Evolutionary conservation across 2,113 vertebrate species (phyloP).

Genomic region (Eurypyga helias): DNA sequence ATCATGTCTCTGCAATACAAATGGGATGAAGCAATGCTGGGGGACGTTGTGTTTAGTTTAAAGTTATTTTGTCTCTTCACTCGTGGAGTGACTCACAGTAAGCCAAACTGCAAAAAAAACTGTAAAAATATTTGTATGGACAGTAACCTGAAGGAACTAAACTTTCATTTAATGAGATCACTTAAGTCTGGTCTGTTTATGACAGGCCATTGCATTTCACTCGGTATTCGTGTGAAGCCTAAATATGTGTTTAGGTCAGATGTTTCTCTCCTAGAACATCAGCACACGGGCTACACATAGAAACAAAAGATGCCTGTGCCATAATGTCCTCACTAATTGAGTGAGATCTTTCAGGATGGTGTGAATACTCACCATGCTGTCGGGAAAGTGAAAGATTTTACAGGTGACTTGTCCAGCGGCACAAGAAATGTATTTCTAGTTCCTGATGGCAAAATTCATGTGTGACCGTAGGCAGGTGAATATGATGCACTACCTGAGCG

Average conservation of each 20-base stretch:
- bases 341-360: neutral
- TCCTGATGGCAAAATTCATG: neutral
- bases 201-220: neutral
- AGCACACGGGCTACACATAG: neutral
- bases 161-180: neutral
- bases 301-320: neutral
- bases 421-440: neutral
- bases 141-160: neutral
- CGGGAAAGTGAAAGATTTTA: neutral
- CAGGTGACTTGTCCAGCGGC: neutral
- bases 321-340: neutral
- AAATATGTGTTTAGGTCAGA: neutral
- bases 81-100: neutral
- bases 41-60: neutral
- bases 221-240: neutral
- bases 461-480: fast-evolving
- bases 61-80: neutral
- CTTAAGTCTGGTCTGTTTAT: neutral
- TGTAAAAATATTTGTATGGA: neutral
- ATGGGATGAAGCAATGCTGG: neutral
- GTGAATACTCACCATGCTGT: neutral
- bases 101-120: neutral
- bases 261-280: neutral
- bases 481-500: neutral
- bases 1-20: neutral